Evolutionary conservation across 2,797 vertebrate species (phyloP).

Genomic region (Alectoris magna): DNA sequence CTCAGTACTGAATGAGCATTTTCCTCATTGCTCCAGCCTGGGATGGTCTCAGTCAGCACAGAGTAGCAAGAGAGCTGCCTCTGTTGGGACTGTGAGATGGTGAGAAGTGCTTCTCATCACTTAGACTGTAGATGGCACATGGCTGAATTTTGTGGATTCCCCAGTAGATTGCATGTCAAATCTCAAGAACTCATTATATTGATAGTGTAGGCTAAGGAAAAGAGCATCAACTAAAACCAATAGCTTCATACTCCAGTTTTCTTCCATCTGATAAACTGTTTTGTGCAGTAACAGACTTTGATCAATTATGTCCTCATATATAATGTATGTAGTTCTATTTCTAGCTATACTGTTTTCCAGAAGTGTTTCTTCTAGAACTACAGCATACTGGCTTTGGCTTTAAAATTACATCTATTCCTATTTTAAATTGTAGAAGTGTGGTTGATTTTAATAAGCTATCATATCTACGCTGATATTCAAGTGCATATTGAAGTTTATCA

Average conservation of each 20-base stretch:
- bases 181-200: not conserved
- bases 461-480: constrained; percentile 35
- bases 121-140: not conserved
- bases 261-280: constrained; percentile 58
- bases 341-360: constrained; percentile 53
- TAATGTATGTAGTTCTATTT: constrained; percentile 71
- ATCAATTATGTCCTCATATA: constrained; percentile 54
- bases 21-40: not conserved
- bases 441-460: constrained; percentile 55
- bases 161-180: not conserved
- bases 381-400: not conserved
- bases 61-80: not conserved
- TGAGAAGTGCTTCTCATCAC: not conserved
- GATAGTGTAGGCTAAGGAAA: not conserved
- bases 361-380: constrained; percentile 14
- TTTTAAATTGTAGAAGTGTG: constrained; percentile 53
- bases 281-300: constrained; percentile 57
- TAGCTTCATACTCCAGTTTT: not conserved
- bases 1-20: not conserved
- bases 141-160: not conserved
- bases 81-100: not conserved
- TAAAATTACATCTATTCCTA: constrained; percentile 46
- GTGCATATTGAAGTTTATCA: constrained; percentile 33
- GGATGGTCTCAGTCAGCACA: not conserved
- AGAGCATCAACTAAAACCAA: not conserved